Conservation (phyloP, 2,113 vertebrate species). For the Alectura lathami region DNA sequence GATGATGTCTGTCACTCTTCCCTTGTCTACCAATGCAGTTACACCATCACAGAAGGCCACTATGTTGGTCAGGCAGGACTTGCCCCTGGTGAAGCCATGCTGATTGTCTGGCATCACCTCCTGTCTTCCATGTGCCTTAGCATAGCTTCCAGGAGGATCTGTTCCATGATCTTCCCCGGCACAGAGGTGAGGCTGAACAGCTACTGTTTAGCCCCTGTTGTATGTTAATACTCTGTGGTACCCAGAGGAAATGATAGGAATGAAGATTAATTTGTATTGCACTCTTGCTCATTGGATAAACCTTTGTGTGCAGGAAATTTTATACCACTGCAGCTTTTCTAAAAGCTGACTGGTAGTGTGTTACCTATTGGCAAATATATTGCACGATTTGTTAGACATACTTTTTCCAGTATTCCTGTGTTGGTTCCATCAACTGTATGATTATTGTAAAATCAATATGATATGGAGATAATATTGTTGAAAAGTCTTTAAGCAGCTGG, state of each 20-base stretch:
- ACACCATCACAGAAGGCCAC: no score
- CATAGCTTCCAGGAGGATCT: no score
- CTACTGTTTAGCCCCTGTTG: neutral
- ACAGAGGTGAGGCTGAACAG: no score
- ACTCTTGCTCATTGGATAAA: neutral
- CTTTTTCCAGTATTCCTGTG: neutral
- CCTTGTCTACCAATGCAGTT: no score
- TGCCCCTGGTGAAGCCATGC: no score
- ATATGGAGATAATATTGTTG: neutral
- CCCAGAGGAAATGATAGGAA: neutral
- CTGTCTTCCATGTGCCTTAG: no score
- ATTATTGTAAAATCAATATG: constrained; percentile 30
- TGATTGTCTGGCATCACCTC: no score
- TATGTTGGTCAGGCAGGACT: no score
- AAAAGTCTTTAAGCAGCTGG: neutral
- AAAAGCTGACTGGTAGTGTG: neutral
- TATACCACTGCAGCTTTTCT: neutral
- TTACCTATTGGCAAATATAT: neutral
- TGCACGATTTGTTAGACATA: neutral
- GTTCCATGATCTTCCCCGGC: no score
- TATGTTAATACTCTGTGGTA: neutral
- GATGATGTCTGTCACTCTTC: no score
- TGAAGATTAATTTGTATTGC: neutral
- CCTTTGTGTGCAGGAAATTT: neutral
- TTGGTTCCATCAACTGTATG: neutral